Conservation (phyloP, 2,113 vertebrate species). For the Mellivora capensis region DNA sequence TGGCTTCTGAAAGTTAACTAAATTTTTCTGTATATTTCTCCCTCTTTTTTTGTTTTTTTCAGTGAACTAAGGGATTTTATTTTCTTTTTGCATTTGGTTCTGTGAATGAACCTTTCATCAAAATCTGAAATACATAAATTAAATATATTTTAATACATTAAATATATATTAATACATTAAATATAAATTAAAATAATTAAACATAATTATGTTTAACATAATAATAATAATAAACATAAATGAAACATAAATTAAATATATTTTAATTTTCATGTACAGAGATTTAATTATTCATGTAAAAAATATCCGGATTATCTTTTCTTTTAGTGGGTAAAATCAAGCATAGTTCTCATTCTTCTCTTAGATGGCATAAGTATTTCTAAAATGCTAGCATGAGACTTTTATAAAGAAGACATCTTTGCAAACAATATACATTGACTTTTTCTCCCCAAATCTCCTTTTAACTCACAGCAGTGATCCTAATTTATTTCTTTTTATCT, state of each 20-base stretch:
- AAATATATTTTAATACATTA: neutral
- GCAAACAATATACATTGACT: neutral
- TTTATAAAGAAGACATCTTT: conserved; percentile 1
- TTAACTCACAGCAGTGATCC: neutral
- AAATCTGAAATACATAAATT: neutral
- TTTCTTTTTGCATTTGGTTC: neutral
- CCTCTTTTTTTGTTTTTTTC: neutral
- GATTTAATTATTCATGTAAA: conserved; percentile 3
- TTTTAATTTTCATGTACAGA: neutral
- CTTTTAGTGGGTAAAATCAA: neutral
- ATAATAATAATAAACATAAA: too few relatives aligned
- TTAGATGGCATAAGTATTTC: neutral
- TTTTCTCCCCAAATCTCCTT: neutral
- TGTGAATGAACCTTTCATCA: neutral
- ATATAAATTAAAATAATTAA: too few relatives aligned
- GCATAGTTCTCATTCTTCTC: neutral
- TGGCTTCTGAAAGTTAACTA: neutral
- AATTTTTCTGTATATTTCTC: neutral
- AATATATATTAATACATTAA: too few relatives aligned
- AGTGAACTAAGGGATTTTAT: neutral
- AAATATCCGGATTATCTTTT: neutral
- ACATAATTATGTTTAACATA: too few relatives aligned
- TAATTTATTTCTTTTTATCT: neutral
- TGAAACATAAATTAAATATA: neutral
- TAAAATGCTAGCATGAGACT: neutral